Conservation (phyloP, 2,113 vertebrate species). For the Tautogolabrus adspersus region DNA sequence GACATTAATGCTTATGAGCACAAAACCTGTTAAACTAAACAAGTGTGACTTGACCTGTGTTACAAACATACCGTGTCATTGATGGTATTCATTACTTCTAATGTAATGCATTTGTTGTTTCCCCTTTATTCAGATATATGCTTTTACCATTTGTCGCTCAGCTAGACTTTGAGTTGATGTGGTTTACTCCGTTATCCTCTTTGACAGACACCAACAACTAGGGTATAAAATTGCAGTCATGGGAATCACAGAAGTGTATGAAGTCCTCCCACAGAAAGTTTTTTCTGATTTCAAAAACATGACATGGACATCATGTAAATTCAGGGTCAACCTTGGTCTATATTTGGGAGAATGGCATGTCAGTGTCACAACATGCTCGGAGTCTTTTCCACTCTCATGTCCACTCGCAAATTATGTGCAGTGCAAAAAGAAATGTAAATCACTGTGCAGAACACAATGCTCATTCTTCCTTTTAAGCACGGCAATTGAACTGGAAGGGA, state of each 20-base stretch:
- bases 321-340: background rate
- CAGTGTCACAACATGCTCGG: background rate
- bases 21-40: too few relatives aligned
- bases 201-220: background rate
- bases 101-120: too few relatives aligned
- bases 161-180: too few relatives aligned
- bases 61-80: too few relatives aligned
- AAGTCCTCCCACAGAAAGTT: slow-evolving; percentile 1
- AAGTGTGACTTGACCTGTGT: too few relatives aligned
- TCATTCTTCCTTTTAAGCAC: background rate
- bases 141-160: too few relatives aligned
- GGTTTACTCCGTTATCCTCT: too few relatives aligned
- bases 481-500: background rate
- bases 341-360: background rate
- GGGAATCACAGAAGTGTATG: background rate
- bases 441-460: background rate
- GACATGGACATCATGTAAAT: slow-evolving; percentile 5
- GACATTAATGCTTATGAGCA: too few relatives aligned
- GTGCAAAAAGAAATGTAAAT: background rate
- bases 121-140: too few relatives aligned
- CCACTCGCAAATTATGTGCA: background rate
- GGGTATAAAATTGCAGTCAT: background rate
- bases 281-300: background rate
- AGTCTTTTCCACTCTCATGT: background rate
- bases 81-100: too few relatives aligned